Conservation (phyloP, 2,888 invertebrate genomes). For the Choristoneura rosaceana region DNA sequence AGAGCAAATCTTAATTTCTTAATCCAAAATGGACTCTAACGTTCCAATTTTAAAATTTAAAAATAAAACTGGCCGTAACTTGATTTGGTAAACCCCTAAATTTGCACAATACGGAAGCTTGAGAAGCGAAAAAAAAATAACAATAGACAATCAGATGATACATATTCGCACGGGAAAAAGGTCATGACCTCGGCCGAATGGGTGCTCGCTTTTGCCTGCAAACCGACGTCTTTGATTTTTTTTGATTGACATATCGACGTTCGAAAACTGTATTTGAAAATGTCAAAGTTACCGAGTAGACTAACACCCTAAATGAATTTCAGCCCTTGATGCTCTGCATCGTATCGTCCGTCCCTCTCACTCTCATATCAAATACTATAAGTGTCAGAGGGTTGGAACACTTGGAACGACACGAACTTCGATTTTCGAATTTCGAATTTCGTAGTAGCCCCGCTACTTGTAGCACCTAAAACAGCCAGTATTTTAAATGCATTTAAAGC, state of each 20-base stretch:
- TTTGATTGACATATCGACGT: slow-evolving; percentile 18
- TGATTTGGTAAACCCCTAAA: slow-evolving; percentile 46
- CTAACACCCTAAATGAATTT: no score
- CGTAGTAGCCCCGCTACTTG: no score
- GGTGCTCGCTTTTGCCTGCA: slow-evolving; percentile 39
- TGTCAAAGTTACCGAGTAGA: no score
- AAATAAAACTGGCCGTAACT: not conserved
- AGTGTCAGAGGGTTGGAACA: no score
- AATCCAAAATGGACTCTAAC: not conserved
- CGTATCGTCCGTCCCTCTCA: no score
- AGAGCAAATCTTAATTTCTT: not conserved
- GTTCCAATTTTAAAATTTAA: not conserved
- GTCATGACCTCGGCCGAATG: slow-evolving; percentile 62
- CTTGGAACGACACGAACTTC: no score
- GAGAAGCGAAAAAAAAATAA: slow-evolving; percentile 64
- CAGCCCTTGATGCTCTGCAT: no score
- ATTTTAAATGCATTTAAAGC: no score
- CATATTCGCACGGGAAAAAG: slow-evolving; percentile 77
- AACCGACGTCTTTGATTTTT: slow-evolving; percentile 49
- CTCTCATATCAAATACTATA: no score
- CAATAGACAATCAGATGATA: slow-evolving; percentile 75
- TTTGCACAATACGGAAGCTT: slow-evolving; percentile 57
- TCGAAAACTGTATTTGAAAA: not conserved
- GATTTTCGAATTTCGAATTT: no score
- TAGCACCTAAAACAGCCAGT: no score